Evolutionary conservation across 2,113 vertebrate genomes (phyloP).

Genomic region (Ochotona curzoniae): DNA sequence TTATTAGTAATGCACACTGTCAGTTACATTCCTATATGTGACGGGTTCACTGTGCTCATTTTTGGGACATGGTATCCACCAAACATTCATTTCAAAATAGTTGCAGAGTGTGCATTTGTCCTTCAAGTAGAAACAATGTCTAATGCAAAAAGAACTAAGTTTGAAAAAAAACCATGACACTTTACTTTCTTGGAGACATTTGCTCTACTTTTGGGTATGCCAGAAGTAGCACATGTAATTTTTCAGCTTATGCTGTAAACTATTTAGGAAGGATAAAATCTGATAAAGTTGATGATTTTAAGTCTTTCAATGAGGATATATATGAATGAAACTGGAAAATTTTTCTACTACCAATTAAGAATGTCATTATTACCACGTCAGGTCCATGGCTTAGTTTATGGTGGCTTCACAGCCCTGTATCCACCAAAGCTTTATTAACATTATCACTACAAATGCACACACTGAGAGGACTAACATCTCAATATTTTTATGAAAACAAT

Average conservation of each 20-base stretch:
- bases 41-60: neutral
- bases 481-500: fast-evolving
- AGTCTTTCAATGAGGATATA: neutral
- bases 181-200: neutral
- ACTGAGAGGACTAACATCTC: neutral
- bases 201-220: fast-evolving
- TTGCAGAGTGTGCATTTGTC: neutral
- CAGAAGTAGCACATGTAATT: neutral
- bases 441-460: neutral
- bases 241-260: too few species aligned
- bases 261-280: neutral
- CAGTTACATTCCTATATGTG: neutral
- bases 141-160: neutral
- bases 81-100: neutral
- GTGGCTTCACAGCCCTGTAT: neutral
- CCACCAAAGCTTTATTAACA: neutral
- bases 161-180: fast-evolving
- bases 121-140: neutral
- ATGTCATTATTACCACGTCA: fast-evolving
- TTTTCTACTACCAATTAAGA: fast-evolving
- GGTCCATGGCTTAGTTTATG: fast-evolving
- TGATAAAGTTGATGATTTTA: neutral
- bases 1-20: neutral
- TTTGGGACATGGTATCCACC: neutral
- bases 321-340: too few species aligned